Conservation (phyloP, 2,113 vertebrate genomes). For the Clarias macrocephalus region DNA sequence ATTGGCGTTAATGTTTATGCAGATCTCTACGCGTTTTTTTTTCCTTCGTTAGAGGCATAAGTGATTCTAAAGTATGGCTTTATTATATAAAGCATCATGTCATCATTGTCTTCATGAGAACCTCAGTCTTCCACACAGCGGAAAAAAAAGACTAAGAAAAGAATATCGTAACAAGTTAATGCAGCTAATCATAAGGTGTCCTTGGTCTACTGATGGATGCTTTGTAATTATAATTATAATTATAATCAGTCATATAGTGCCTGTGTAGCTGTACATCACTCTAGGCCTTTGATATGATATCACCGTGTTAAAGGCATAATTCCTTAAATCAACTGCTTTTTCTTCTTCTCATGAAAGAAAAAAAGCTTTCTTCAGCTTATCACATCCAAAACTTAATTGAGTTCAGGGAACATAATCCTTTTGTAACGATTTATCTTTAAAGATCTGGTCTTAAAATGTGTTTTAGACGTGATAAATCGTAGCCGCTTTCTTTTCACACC, state of each 20-base stretch:
- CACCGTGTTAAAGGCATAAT: background rate
- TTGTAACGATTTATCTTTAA: constrained; percentile 19
- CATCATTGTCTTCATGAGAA: background rate
- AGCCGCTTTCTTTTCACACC: background rate
- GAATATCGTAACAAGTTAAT: background rate
- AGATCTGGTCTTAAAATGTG: background rate
- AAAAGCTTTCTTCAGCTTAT: constrained; percentile 20
- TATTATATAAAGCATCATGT: background rate
- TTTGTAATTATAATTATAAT: background rate
- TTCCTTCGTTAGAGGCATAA: background rate
- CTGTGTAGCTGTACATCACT: background rate
- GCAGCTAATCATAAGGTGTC: background rate
- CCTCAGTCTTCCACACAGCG: background rate
- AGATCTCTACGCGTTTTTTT: background rate
- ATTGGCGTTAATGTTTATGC: background rate
- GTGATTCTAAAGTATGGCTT: background rate
- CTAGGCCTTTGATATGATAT: background rate
- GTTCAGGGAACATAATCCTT: constrained; percentile 33
- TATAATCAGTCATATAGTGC: background rate
- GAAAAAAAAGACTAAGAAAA: background rate
- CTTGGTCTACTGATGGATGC: background rate
- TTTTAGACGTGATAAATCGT: constrained; percentile 16
- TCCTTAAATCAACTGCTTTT: background rate
- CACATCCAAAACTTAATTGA: constrained; percentile 31
- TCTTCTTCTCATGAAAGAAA: background rate